Percentiles rank a stretch among this genome's conserved stretches.
phyloP scores from a whole-genome alignment of 2,888 invertebrate genomes.

The Linnaemya vulpina region DNA sequence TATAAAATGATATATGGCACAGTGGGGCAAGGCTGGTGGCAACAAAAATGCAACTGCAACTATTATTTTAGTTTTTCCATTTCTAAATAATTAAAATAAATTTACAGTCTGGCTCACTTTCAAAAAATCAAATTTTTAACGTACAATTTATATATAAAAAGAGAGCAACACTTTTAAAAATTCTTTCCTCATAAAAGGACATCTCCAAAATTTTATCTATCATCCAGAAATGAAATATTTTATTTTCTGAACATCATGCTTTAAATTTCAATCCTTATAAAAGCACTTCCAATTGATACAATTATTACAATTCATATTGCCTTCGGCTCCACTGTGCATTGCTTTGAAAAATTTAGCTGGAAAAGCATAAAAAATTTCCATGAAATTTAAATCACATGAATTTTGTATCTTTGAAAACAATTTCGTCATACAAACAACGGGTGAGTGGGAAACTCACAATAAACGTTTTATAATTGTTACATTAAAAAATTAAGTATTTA shows the following conservation, averaged over 20 bases:
- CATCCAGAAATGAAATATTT: too few relatives aligned
- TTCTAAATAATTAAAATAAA: too few relatives aligned
- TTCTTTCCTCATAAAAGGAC: too few relatives aligned
- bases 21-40: not conserved
- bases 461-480: not conserved
- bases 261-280: too few relatives aligned
- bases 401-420: conserved; percentile 15
- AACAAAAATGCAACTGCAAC: not conserved
- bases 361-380: conserved; percentile 29
- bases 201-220: too few relatives aligned
- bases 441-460: conserved; percentile 10
- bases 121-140: too few relatives aligned
- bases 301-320: not conserved
- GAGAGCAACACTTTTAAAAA: too few relatives aligned
- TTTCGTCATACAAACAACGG: not conserved
- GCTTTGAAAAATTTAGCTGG: conserved; percentile 38
- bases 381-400: conserved; percentile 40
- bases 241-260: too few relatives aligned
- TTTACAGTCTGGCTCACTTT: too few relatives aligned
- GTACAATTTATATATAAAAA: too few relatives aligned
- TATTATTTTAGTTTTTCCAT: too few relatives aligned
- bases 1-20: conserved; percentile 63
- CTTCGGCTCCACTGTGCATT: not conserved
- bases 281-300: too few relatives aligned
- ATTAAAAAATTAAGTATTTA: not conserved